phyloP scores from a whole-genome alignment of 1,140 invertebrate genomes.

The Brachystomella parvula region DNA sequence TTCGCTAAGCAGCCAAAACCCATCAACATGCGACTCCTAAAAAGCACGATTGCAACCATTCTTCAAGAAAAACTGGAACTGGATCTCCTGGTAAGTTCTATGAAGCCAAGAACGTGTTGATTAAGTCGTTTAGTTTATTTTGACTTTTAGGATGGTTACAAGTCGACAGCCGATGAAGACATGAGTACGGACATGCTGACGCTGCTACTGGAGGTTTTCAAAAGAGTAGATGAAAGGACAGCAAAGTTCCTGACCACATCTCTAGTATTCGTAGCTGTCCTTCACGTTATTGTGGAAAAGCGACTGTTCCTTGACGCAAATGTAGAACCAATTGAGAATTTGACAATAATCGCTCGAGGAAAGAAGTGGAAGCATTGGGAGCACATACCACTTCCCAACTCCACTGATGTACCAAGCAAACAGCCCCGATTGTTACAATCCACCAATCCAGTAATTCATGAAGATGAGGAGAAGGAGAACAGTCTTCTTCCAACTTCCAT shows the following conservation, averaged over 20 bases:
- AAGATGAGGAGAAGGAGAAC: too few species aligned
- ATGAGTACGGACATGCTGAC: background rate
- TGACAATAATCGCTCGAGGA: background rate
- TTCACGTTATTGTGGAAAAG: background rate
- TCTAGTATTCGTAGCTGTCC: background rate
- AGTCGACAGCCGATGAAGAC: background rate
- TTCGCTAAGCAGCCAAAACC: conserved; percentile 6
- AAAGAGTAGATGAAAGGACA: background rate
- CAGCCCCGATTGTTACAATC: too few species aligned
- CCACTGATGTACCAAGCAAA: too few species aligned
- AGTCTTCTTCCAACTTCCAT: too few species aligned
- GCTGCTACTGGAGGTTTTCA: background rate
- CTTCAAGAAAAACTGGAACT: background rate
- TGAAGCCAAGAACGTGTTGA: background rate
- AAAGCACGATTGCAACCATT: background rate
- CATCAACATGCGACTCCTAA: background rate
- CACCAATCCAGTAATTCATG: too few species aligned
- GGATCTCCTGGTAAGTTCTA: conserved; percentile 1
- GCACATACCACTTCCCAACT: too few species aligned
- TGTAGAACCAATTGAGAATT: background rate
- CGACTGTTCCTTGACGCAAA: background rate
- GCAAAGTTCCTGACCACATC: background rate
- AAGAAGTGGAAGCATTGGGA: too few species aligned
- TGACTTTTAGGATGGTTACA: background rate
- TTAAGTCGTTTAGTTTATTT: background rate